Conservation (phyloP, 1,140 invertebrate genomes). For the Lucilia cuprina region DNA sequence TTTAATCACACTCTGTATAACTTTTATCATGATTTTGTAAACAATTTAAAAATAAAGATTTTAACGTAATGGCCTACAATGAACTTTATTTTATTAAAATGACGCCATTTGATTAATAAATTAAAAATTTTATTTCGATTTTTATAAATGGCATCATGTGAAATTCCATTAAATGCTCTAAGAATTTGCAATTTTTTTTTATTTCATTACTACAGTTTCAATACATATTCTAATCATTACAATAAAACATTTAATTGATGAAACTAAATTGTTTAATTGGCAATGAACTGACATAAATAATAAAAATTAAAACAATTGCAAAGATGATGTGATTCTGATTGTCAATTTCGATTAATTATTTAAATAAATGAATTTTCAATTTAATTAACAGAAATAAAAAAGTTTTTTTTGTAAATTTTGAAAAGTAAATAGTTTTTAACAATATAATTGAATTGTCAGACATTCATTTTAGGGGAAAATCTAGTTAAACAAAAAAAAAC, state of each 20-base stretch:
- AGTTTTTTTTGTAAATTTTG: background rate
- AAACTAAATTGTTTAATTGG: constrained; percentile 12
- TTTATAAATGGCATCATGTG: background rate
- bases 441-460: background rate
- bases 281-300: constrained; percentile 11
- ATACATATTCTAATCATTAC: background rate
- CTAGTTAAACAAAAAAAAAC: background rate
- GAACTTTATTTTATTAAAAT: background rate
- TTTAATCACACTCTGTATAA: background rate
- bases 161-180: background rate
- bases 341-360: constrained; percentile 3
- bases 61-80: background rate
- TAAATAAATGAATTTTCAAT: background rate
- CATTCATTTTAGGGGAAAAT: background rate
- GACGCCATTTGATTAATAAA: constrained; percentile 5
- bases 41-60: background rate
- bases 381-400: background rate
- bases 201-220: background rate
- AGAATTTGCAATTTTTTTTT: background rate
- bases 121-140: background rate
- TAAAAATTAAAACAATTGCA: background rate
- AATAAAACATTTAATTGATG: background rate
- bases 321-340: background rate
- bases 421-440: background rate
- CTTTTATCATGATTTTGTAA: background rate